Evolutionary conservation across 2,113 vertebrate species (phyloP).

Genomic region (Scortum barcoo): DNA sequence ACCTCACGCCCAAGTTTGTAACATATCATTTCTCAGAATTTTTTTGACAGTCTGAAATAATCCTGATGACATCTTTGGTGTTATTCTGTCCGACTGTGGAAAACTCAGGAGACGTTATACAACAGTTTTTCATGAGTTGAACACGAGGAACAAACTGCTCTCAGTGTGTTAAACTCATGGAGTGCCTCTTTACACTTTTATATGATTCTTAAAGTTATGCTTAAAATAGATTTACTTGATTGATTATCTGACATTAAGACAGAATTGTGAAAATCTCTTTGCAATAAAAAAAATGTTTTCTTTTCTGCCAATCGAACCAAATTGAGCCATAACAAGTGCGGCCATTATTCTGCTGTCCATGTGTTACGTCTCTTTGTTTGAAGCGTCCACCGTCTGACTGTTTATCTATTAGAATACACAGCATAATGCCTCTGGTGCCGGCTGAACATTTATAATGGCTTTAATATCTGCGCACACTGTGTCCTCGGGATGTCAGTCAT

Average conservation of each 20-base stretch:
- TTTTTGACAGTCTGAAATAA: not conserved
- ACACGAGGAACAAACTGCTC: not conserved
- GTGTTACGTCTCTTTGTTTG: slow-evolving; percentile 20
- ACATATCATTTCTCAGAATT: not conserved
- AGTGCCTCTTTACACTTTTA: not conserved
- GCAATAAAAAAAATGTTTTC: no score
- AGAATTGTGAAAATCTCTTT: not conserved
- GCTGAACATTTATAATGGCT: slow-evolving; percentile 32
- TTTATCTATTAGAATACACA: slow-evolving; percentile 24
- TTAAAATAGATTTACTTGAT: not conserved
- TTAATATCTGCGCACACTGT: not conserved
- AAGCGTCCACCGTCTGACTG: not conserved
- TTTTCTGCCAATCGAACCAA: not conserved
- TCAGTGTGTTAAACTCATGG: not conserved
- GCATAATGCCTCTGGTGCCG: not conserved
- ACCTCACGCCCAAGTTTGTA: not conserved
- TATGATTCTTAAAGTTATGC: not conserved
- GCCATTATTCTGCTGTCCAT: not conserved
- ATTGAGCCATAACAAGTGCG: slow-evolving; percentile 19
- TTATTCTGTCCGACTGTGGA: not conserved
- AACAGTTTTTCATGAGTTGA: not conserved
- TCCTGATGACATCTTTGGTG: not conserved
- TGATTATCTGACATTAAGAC: not conserved
- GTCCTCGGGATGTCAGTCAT: not conserved
- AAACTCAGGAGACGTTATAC: not conserved